A percentile compares a stretch with the other conserved stretches of the same genome.
Evolutionary conservation across 2,888 invertebrate genomes (phyloP).

Genomic region (Portevinia maculata): DNA sequence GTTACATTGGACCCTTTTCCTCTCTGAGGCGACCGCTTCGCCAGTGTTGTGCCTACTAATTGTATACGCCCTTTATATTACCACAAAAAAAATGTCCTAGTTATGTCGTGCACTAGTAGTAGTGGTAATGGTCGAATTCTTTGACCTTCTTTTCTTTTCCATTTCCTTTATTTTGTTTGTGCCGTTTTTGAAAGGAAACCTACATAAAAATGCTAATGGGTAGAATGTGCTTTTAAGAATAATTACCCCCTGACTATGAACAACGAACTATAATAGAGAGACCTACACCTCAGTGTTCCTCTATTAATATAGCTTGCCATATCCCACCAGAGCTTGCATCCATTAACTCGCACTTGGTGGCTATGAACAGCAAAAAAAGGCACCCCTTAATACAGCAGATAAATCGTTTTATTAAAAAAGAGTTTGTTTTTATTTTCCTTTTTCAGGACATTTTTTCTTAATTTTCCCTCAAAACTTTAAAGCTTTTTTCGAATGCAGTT

Average conservation of each 20-base stretch:
- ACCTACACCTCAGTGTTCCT: slow-evolving; percentile 39
- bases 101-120: slow-evolving; percentile 25
- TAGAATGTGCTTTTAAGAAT: slow-evolving; percentile 75
- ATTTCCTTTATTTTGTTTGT: slow-evolving; percentile 21
- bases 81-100: slow-evolving; percentile 42
- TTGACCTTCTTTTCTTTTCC: slow-evolving; percentile 29
- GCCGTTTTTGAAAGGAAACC: slow-evolving; percentile 59
- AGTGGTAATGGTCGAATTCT: slow-evolving; percentile 52
- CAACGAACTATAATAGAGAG: slow-evolving; percentile 61
- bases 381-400: slow-evolving; percentile 36
- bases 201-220: slow-evolving; percentile 75
- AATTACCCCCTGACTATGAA: slow-evolving; percentile 72
- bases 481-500: too few species aligned
- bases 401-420: slow-evolving; percentile 51
- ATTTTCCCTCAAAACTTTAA: slow-evolving; percentile 22
- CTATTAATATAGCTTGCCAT: slow-evolving; percentile 25
- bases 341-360: slow-evolving; percentile 59
- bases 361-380: slow-evolving; percentile 44
- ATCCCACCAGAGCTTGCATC: slow-evolving; percentile 1
- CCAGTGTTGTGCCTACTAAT: slow-evolving; percentile 33
- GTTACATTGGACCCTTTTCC: too few species aligned
- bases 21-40: too few species aligned
- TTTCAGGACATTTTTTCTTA: slow-evolving; percentile 1
- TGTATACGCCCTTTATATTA: slow-evolving; percentile 36
- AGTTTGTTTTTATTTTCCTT: slow-evolving; percentile 11